Percentiles rank a stretch among this genome's conserved stretches.
Conservation (phyloP, 2,113 vertebrate genomes). For the Ancistrus triradiatus region DNA sequence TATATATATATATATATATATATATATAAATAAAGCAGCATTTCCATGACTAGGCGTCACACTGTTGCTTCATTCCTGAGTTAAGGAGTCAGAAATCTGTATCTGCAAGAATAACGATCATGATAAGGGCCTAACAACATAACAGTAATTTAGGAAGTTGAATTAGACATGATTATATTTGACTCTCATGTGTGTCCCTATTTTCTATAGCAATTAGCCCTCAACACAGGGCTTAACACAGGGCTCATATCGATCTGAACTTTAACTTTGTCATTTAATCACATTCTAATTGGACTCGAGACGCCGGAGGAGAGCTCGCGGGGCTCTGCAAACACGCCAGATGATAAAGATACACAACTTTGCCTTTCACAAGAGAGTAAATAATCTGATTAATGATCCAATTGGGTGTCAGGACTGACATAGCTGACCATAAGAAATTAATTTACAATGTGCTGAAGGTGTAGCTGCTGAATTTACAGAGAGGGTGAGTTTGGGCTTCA, state of each 20-base stretch:
- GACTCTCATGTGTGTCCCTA: background rate
- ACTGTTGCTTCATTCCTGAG: conserved; percentile 11
- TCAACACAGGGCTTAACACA: conserved; percentile 3
- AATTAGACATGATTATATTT: conserved; percentile 12
- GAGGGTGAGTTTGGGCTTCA: conserved; percentile 24
- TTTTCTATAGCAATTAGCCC: conserved; percentile 13
- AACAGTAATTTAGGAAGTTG: conserved; percentile 11
- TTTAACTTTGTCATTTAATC: background rate
- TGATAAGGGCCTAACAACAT: conserved; percentile 6
- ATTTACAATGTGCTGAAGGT: conserved; percentile 18
- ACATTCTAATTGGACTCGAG: background rate
- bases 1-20: too few species aligned
- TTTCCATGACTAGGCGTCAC: background rate
- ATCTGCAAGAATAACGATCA: background rate
- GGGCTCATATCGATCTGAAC: background rate
- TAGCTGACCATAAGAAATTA: background rate
- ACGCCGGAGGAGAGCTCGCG: background rate
- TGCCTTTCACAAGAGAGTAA: background rate
- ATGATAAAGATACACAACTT: background rate
- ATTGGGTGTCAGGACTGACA: background rate
- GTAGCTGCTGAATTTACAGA: conserved; percentile 12
- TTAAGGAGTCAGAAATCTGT: conserved; percentile 17
- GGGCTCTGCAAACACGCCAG: background rate
- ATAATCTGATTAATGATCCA: background rate
- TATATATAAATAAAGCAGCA: too few species aligned